phyloP scores from a whole-genome alignment of 2,888 invertebrate species.

The Aspidiotus destructor region DNA sequence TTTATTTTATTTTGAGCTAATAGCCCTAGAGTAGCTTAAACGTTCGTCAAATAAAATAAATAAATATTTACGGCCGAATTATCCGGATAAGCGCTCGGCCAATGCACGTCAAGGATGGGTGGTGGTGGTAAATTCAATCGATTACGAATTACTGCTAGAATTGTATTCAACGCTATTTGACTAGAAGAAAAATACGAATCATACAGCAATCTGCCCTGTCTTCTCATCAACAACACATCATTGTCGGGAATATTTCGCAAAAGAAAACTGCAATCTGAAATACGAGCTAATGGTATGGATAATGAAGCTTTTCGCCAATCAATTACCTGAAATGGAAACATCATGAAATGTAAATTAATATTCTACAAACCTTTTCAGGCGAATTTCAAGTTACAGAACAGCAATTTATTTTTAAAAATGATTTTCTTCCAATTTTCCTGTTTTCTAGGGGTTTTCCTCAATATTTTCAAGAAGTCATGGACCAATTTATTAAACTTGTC shows the following conservation, averaged over 20 bases:
- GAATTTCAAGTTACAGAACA: too few species aligned
- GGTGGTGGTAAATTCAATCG: slow-evolving; percentile 78
- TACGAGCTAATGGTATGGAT: slow-evolving; percentile 50
- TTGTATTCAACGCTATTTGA: slow-evolving; percentile 70
- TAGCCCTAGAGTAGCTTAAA: too few species aligned
- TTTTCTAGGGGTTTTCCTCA: too few species aligned
- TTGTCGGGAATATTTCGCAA: slow-evolving; percentile 74
- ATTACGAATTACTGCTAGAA: slow-evolving; percentile 69
- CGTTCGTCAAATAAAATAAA: not conserved
- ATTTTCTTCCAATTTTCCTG: too few species aligned
- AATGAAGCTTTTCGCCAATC: slow-evolving; percentile 43
- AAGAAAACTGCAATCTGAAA: slow-evolving; percentile 83
- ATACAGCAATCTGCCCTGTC: slow-evolving; percentile 81
- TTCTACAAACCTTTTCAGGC: too few species aligned
- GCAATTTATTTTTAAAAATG: too few species aligned
- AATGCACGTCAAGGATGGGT: slow-evolving; percentile 60
- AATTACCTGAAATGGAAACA: slow-evolving; percentile 37
- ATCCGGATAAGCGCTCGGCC: slow-evolving; percentile 68
- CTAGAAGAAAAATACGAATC: slow-evolving; percentile 84
- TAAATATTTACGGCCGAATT: slow-evolving; percentile 33
- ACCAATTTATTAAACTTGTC: too few species aligned
- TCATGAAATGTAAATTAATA: not conserved
- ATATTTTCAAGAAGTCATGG: too few species aligned
- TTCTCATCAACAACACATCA: slow-evolving; percentile 70
- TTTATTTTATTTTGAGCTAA: too few species aligned